phyloP scores from a whole-genome alignment of 2,888 invertebrate species.

The Agonopterix subpropinquella region DNA sequence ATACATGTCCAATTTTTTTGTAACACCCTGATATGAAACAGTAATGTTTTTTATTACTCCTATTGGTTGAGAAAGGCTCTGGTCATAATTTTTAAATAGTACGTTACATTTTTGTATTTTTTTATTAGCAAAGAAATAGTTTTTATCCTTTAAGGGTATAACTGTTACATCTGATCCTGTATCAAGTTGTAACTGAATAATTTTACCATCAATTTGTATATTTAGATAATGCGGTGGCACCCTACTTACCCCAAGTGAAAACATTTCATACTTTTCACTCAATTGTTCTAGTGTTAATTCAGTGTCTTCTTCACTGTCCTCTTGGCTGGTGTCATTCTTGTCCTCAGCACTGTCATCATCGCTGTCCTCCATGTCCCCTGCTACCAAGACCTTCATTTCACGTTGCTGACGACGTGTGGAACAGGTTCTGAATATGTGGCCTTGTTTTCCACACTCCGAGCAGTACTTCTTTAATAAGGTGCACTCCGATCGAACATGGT shows the following conservation, averaged over 20 bases:
- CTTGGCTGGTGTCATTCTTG: too few relatives aligned
- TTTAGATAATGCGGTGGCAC: not conserved
- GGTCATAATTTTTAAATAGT: constrained; percentile 7
- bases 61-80: constrained; percentile 3
- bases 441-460: too few relatives aligned
- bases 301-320: too few relatives aligned
- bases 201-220: not conserved
- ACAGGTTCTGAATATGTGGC: too few relatives aligned
- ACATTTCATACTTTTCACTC: not conserved
- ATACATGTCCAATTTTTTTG: not conserved
- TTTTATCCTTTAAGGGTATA: constrained; percentile 4
- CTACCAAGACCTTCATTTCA: too few relatives aligned
- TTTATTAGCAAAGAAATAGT: not conserved
- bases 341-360: too few relatives aligned
- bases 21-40: not conserved
- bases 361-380: too few relatives aligned
- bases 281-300: too few relatives aligned
- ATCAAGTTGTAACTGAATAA: not conserved
- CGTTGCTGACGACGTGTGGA: too few relatives aligned
- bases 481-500: too few relatives aligned
- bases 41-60: constrained; percentile 1
- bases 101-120: not conserved
- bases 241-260: not conserved
- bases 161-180: not conserved
- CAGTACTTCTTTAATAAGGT: too few relatives aligned